phyloP scores from a whole-genome alignment of 2,113 vertebrate species.

The Madoqua kirkii region DNA sequence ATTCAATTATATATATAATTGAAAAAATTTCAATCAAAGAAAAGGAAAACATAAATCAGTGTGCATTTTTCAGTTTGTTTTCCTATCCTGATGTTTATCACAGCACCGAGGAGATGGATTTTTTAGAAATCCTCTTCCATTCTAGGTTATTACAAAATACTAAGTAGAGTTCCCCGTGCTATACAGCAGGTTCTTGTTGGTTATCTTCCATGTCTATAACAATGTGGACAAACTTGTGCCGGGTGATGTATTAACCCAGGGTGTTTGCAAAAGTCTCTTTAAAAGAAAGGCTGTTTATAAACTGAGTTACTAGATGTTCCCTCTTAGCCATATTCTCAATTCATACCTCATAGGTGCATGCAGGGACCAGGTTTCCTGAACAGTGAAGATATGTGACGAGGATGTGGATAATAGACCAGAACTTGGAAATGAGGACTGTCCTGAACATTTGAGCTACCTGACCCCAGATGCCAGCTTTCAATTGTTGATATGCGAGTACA shows the following conservation, averaged over 20 bases:
- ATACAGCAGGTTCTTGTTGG: not conserved
- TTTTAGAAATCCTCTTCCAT: not conserved
- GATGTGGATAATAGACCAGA: not conserved
- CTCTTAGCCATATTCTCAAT: not conserved
- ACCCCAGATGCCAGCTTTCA: not conserved
- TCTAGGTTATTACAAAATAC: not conserved
- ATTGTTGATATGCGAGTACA: not conserved
- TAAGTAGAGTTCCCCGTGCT: not conserved
- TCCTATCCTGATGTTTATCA: not conserved
- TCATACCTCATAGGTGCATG: not conserved
- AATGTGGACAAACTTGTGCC: not conserved
- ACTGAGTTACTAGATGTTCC: not conserved
- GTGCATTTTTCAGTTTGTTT: not conserved
- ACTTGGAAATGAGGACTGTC: not conserved
- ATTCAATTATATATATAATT: not conserved
- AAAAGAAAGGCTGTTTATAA: not conserved
- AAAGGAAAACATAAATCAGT: not conserved
- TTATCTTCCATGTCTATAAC: not conserved
- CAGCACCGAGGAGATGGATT: fast-evolving
- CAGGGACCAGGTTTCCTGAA: not conserved
- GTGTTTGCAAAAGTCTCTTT: not conserved
- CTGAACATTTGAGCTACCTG: not conserved
- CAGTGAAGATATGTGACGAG: fast-evolving
- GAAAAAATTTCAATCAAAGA: not conserved
- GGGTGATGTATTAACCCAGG: not conserved